Percentiles rank a stretch among this genome's conserved stretches.
Conservation (phyloP, 92 coral and sea anemone genomes). For the Desmophyllum pertusum region DNA sequence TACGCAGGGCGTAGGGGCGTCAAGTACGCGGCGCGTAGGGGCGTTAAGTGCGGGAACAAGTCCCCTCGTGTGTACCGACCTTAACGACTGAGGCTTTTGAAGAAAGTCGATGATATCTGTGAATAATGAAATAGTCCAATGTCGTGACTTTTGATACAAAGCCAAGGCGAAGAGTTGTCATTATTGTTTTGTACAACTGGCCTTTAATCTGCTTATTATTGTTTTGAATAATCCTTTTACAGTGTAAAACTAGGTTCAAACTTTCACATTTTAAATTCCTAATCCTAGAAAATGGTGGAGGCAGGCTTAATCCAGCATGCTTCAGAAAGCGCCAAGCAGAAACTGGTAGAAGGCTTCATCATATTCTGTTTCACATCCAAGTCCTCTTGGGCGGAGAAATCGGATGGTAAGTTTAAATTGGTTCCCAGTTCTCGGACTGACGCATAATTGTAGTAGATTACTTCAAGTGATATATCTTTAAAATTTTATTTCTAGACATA, state of each 20-base stretch:
- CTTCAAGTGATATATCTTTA: not conserved
- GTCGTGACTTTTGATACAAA: no score
- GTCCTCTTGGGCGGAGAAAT: constrained; percentile 52
- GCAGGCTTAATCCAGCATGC: constrained; percentile 89
- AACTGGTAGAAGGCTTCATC: constrained; percentile 81
- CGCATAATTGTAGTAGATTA: not conserved
- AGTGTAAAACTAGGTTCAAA: not conserved
- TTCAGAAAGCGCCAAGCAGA: constrained; percentile 80
- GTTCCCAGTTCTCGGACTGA: not conserved
- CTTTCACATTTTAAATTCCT: not conserved
- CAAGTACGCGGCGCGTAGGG: no score
- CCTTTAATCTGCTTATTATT: no score
- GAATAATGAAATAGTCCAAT: no score
- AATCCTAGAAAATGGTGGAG: constrained; percentile 84
- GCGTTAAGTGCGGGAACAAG: no score
- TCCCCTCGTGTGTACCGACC: no score
- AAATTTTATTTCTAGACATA: constrained; percentile 23
- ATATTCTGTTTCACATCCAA: constrained; percentile 77
- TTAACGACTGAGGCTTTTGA: no score
- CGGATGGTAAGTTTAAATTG: constrained; percentile 12
- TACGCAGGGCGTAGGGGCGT: no score
- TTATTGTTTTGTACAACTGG: no score
- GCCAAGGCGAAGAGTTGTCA: no score
- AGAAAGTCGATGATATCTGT: no score
- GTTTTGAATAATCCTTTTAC: not conserved